Evolutionary conservation across 2,113 vertebrate species (phyloP).

Genomic region (Noctilio leporinus): DNA sequence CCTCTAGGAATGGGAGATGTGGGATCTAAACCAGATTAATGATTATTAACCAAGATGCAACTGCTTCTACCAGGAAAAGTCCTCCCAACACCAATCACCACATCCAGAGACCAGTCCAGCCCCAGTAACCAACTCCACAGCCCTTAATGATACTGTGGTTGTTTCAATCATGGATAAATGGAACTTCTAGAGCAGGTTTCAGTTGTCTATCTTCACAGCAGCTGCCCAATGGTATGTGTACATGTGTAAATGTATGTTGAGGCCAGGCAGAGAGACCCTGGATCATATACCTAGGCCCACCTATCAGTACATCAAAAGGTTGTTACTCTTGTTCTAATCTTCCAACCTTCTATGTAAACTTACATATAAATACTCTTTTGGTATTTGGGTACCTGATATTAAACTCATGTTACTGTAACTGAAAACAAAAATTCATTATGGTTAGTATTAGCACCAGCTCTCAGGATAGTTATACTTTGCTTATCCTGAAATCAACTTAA

Average conservation of each 20-base stretch:
- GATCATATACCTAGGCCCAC: neutral
- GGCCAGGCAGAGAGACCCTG: neutral
- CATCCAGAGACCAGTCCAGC: neutral
- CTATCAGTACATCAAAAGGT: neutral
- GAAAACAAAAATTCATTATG: neutral
- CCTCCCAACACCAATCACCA: neutral
- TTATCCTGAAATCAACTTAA: neutral
- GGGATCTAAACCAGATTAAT: neutral
- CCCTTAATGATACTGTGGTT: neutral
- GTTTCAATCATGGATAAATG: neutral
- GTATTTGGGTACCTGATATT: neutral
- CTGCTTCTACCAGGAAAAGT: neutral
- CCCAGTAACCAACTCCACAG: neutral
- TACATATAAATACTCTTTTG: neutral
- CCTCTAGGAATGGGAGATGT: neutral
- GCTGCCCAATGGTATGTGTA: neutral
- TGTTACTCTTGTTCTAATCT: neutral
- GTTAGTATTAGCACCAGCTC: neutral
- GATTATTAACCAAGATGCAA: neutral
- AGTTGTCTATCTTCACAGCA: neutral
- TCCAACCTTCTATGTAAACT: neutral
- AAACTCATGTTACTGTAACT: neutral
- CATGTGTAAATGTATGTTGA: neutral
- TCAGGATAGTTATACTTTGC: neutral
- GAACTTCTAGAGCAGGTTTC: neutral